Evolutionary conservation across 2,113 vertebrate genomes (phyloP), one percentile per base, ranked within the genome.

Genomic region (Columbina picui): DNA sequence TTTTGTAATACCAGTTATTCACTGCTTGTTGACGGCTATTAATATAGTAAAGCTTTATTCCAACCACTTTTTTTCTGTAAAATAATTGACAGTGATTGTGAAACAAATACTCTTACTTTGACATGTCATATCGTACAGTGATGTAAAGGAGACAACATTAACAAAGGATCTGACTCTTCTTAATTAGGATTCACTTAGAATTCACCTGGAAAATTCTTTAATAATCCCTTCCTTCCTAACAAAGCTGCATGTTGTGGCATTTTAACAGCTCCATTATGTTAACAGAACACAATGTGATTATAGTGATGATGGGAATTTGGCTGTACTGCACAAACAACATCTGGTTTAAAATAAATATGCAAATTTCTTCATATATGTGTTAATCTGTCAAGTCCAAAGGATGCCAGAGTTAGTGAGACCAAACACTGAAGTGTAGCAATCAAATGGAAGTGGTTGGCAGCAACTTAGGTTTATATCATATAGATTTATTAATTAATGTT

Each of bases 281-380:
- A 96, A 82, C 59, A 94, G 77, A 87, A 63, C 71, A 61, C 57
- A 92, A 68, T 73, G 26, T 76, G 79, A 96, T 94, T 89, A 55
- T 36, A 78, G 79, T 36, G 91, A 91, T 17, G 65, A 95, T 94
- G 53, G 91, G 69, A 97, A 92, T 93, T 95, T 97, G 96, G 91
- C 95, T 90, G 56, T 59, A 41, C 38, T 76, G 49, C 60, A 65
- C 27, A 7, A 71, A 64, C 29, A 94, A 95, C 95, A 97, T 97
- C 90, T 97, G 97, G 87, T 96, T 96, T 90, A 92, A 94, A 97
- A 96, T 68, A 94, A 96, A 97, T 97, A 97, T 95, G 93, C 76
- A 97, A 96, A 97, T 97, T 78, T 94, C 64, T 89, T 93, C 82
- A 75, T 95, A 87, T 97, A 94, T 84, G 93, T 96, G 96, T 97